A percentile compares a stretch with the other conserved stretches of the same genome.
These are phyloP conservation scores for Tromatobia lineatoria DNA, from an alignment of 2,888 invertebrate genomes.

Conservation along the genomic window DNA sequence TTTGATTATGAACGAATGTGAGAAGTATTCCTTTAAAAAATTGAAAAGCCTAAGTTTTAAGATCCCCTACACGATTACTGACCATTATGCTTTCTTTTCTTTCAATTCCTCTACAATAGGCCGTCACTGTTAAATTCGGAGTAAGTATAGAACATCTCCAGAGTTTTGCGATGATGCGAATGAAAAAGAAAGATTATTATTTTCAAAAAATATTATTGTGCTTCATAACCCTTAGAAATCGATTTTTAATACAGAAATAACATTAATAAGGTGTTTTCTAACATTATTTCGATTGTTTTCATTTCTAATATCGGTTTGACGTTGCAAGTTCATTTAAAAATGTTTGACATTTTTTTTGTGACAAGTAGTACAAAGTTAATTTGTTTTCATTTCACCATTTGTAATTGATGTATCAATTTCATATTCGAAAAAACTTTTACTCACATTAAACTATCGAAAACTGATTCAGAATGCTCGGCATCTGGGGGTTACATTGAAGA, in stretches of 20 bases:
- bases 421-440: not conserved
- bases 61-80: conserved; percentile 24
- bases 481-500: not conserved
- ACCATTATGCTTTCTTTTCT: conserved; percentile 69
- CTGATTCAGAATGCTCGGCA: not conserved
- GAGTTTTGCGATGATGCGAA: conserved; percentile 32
- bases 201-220: conserved; percentile 9
- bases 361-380: not conserved
- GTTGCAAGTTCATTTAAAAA: not conserved
- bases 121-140: conserved; percentile 81
- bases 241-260: not conserved
- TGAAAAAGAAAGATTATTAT: conserved; percentile 4
- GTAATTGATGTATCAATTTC: not conserved
- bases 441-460: not conserved
- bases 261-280: not conserved
- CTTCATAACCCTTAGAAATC: conserved; percentile 9
- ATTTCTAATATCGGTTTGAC: not conserved
- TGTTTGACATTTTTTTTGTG: not conserved
- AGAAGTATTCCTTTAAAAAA: not conserved
- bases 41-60: not conserved
- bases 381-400: not conserved
- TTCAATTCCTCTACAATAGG: conserved; percentile 74
- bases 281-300: not conserved
- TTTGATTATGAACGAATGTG: too few relatives aligned
- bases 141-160: conserved; percentile 76